phyloP scores from a whole-genome alignment of 2,113 vertebrate species.

The Galbula dea region DNA sequence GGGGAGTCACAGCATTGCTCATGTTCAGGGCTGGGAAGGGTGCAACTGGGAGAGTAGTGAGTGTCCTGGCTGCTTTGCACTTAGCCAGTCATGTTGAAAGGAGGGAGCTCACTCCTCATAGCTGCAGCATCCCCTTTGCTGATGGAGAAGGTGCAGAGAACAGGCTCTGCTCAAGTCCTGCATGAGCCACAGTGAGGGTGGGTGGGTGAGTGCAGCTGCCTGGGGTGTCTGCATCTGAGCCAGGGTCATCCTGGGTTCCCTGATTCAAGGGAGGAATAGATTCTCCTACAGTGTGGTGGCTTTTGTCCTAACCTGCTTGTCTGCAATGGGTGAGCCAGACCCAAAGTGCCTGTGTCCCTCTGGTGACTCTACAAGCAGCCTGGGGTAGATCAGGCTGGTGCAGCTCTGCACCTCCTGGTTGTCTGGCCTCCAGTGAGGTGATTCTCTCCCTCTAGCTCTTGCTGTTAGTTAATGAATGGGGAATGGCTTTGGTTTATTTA shows the following conservation, averaged over 20 bases:
- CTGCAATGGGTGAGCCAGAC: background rate
- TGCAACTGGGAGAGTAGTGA: background rate
- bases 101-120: accelerated
- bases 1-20: background rate
- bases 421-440: background rate
- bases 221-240: background rate
- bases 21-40: background rate
- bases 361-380: background rate
- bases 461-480: background rate
- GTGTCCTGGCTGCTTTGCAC: background rate
- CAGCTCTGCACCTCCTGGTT: accelerated
- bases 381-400: accelerated
- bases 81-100: background rate
- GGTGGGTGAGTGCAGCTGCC: background rate
- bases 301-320: background rate
- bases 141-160: background rate
- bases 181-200: accelerated
- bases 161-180: accelerated
- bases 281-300: background rate
- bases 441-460: background rate
- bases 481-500: background rate
- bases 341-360: background rate
- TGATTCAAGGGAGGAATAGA: accelerated
- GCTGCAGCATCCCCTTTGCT: background rate
- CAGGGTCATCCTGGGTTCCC: background rate